These are phyloP conservation scores for Neodontobutis hainanensis DNA, from an alignment of 2,113 vertebrate species.

Conservation along the genomic window DNA sequence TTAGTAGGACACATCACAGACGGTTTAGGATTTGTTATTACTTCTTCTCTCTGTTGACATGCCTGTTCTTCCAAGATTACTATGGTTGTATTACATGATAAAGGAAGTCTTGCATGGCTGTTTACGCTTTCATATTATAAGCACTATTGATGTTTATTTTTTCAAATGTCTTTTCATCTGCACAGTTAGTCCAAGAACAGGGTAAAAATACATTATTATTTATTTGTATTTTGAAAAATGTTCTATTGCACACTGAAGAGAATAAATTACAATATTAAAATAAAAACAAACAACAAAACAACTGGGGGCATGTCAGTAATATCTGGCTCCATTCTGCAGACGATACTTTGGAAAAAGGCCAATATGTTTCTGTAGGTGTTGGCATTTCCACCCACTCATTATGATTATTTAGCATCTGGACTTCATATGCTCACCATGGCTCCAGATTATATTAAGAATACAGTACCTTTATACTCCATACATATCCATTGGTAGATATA, in stretches of 20 bases:
- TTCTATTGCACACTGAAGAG: too few relatives aligned
- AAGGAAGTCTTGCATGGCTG: not conserved
- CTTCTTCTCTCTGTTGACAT: not conserved
- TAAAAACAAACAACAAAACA: not conserved
- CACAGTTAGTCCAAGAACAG: too few relatives aligned
- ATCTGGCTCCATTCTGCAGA: not conserved
- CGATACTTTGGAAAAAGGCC: not conserved
- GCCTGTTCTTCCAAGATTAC: not conserved
- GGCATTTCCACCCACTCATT: conserved; percentile 6
- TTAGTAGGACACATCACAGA: not conserved
- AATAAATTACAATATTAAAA: too few relatives aligned
- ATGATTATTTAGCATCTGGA: conserved; percentile 11
- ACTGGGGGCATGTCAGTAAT: not conserved
- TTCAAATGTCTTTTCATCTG: too few relatives aligned
- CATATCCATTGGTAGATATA: too few relatives aligned
- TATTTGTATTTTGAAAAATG: too few relatives aligned
- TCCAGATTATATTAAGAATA: not conserved
- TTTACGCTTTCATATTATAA: not conserved
- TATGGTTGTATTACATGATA: not conserved
- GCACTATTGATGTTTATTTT: too few relatives aligned
- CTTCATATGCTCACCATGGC: not conserved
- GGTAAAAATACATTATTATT: too few relatives aligned
- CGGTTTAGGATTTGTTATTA: not conserved
- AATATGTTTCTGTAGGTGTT: conserved; percentile 1
- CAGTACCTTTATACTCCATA: not conserved